Evolutionary conservation across 2,797 vertebrate species (phyloP), one percentile per base, ranked within the genome.

Genomic region (Petrocephalus schoutedeni): DNA sequence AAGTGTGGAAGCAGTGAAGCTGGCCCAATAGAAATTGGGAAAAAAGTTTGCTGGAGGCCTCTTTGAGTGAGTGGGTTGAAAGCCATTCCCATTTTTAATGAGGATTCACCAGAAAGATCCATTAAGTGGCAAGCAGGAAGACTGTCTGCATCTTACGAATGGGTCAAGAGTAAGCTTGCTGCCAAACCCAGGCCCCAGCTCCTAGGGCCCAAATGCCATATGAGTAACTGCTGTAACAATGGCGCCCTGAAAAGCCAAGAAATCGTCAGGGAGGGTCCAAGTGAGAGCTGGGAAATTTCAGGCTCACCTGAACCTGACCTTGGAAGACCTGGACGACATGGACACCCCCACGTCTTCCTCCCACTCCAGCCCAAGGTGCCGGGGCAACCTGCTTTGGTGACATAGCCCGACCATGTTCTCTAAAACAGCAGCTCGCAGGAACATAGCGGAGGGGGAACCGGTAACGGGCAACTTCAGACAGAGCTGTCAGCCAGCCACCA

Each of bases 31-130:
- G 7, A 82, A 82, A 21, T 49, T 93, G 94, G 93, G 96, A 95
- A 96, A 96, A 96, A 94, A 95, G 94, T 80, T 80, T 49, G 36
- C 87, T 58, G 91, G 91, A 92, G 95, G 94, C 95, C 95, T 95
- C 93, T 94, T 94, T 95, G 93, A 93, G 93, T 89, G 93, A 90
- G 92, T 92, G 91, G 95, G 93, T 95, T 95, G 93, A 95, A 95
- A 95, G 94, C 93, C 92, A 93, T 91, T 94, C 93, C 94, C 91
- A 93, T 93, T 96, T 95, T 95, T 95, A 95, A 95, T 95, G 93
- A 95, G 95, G 94, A 96, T 95, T 95, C 95, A 94, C 91, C 90
- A 92, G 93, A 95, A 95, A 94, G 93, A 93, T 94, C 92, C 93
- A 94, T 93, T 95, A 93, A 94, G 92, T 92, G 91, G 90, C 91